A percentile compares a stretch with the other conserved stretches of the same genome.
Evolutionary conservation across 2,888 invertebrate species (phyloP).

Genomic region (Reticulitermes lucifugus): DNA sequence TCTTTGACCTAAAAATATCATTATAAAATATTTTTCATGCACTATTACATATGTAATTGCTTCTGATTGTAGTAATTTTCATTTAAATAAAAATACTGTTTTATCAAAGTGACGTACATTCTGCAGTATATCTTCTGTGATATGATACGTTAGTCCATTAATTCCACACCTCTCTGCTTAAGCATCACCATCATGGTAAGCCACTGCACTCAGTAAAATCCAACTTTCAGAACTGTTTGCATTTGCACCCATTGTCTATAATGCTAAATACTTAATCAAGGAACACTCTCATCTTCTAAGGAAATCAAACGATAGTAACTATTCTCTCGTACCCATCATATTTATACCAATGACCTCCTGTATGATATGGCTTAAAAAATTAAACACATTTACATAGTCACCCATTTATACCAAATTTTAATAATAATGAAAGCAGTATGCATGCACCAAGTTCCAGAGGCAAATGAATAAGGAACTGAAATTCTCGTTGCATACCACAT

Average conservation of each 20-base stretch:
- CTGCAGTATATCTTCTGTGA: conserved; percentile 6
- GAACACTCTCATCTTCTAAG: neutral
- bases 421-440: conserved; percentile 1
- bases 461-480: conserved; percentile 8
- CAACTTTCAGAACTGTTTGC: neutral
- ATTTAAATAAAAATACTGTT: conserved; percentile 39
- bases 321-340: neutral
- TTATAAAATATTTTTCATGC: conserved; percentile 36
- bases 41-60: conserved; percentile 33
- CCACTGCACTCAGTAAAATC: neutral
- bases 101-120: conserved; percentile 30
- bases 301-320: neutral
- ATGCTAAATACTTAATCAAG: neutral
- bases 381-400: neutral
- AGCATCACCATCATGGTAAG: neutral
- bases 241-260: neutral
- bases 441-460: conserved; percentile 3
- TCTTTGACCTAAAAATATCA: conserved; percentile 34
- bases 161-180: neutral
- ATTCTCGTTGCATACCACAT: neutral
- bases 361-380: conserved; percentile 10
- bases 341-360: neutral
- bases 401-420: neutral
- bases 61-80: conserved; percentile 15
- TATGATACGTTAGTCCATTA: conserved; percentile 19